Base-by-base conservation (phyloP, 2,888 invertebrate genomes). In the Lasioglossum figueresi region DNA sequence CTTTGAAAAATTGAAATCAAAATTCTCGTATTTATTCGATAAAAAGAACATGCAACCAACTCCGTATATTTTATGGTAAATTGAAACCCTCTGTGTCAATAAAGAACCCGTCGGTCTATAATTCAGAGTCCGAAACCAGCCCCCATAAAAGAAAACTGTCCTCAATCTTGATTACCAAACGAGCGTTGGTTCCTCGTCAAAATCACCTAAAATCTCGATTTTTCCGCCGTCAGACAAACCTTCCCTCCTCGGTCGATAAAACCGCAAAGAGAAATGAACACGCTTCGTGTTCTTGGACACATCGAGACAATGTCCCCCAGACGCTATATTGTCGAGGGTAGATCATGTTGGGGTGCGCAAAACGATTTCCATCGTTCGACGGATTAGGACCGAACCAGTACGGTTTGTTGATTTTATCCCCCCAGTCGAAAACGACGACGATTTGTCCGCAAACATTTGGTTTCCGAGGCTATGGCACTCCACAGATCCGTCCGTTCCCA, bases 391-490 rank as follows among this genome's bases (percentile, higher is more conserved):
- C 73, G 82, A 85, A 76, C 82, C 72, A 77, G 83, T 52, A 83
- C 70, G 81, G 88, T 86, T 90, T 90, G 91, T 90, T 90, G 91
- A 90, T 89, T 91, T 90, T 85, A 85, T 86, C 66, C 6, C 76
- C 79, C 83, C 19, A 16, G 83, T 85, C 79, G 83, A 91, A 88
- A 88, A 88, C 88, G 91, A 88, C 85, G 89, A 85, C 90, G 87
- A 90, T 90, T 89, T 90, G 91, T 90, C 78, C 75, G 89, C 89
- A 90, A 90, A 90, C 91, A 90, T 90, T 90, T 90, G 91, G 87
- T 82, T 89, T 84, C 81, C 82, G 82, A 84, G 85, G 80, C 84
- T 75, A 82, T 83, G 79, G 72, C 80, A 73, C 79, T 85, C 88
- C 76, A 78, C 86, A 82, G 85, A 84, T 86, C 84, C 80, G 76